Base-by-base conservation (phyloP, 1,140 invertebrate species). In the Mamestra configurata region DNA sequence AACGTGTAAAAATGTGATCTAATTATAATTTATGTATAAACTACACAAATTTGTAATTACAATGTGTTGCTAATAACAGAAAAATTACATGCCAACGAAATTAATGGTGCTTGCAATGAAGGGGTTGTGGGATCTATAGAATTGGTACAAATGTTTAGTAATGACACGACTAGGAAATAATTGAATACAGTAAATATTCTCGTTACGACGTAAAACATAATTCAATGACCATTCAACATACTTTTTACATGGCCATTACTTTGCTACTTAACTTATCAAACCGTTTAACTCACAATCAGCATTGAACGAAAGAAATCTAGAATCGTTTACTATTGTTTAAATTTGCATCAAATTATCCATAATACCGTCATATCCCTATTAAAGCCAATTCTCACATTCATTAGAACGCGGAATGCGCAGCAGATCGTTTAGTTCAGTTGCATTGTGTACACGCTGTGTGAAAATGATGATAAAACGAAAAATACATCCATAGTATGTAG, bases 41-140 rank as follows among this genome's bases (percentile, higher is more conserved):
- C 66, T 37, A 49, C 53, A 76, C 7, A 49, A 68, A 53, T 27
- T 72, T 68, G 49, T 68, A 46, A 66, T 53, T 68, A 78, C 53
- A 40, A 46, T 64, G 43, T 64, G 68, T 73, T 53, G 37, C 24
- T 75, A 80, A 80, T 75, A 66, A 68, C 61, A 43, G 53, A 81
- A 77, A 77, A 72, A 81, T 81, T 81, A 77, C 53, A 77, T 18
- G 46, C 64, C 66, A 53, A 75, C 46, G 40, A 27, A 77, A 71
- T 77, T 81, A 77, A 81, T 81, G 79, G 51, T 59, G 35, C 73
- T 77, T 71, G 35, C 73, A 49, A 64, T 49, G 55, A 49, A 51
- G 40, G 73, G 73, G 57, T 64, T 43, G 43, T 57, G 18, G 10
- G n/a, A 40, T 40, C n/a, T 40, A 40, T 31, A n/a, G 59, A 6